These are phyloP conservation scores for Brachyalestes nurse DNA, from an alignment of 2,797 vertebrate species.

Conservation along the genomic window DNA sequence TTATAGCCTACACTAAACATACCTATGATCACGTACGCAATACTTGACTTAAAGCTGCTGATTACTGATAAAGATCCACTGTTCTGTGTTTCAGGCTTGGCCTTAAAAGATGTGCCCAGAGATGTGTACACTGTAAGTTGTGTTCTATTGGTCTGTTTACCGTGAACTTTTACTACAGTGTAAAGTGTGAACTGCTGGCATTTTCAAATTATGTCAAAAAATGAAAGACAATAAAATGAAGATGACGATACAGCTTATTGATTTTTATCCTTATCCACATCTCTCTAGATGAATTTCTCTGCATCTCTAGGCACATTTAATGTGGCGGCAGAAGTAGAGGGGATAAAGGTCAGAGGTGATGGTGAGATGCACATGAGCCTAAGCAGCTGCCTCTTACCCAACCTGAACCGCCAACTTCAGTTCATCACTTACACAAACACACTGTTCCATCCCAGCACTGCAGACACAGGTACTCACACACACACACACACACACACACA, in stretches of 20 bases:
- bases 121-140: conserved; percentile 76
- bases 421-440: conserved; percentile 91
- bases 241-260: too few relatives aligned
- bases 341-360: conserved; percentile 82
- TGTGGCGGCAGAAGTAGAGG: conserved; percentile 86
- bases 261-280: too few relatives aligned
- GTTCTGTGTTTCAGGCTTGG: conserved; percentile 74
- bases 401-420: conserved; percentile 91
- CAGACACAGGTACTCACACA: conserved; percentile 83
- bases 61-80: not conserved
- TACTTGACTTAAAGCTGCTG: not conserved
- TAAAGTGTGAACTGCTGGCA: too few relatives aligned
- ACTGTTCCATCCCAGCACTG: conserved; percentile 86
- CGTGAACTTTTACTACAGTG: too few relatives aligned
- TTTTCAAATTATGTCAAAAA: too few relatives aligned
- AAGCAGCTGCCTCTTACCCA: conserved; percentile 75
- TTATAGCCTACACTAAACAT: too few relatives aligned
- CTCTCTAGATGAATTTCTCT: conserved; percentile 83
- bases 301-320: conserved; percentile 85
- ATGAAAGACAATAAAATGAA: too few relatives aligned
- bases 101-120: conserved; percentile 74
- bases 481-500: conserved; percentile 79
- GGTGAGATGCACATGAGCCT: conserved; percentile 83
- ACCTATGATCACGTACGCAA: not conserved
- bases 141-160: too few relatives aligned